phyloP scores from a whole-genome alignment of 2,888 invertebrate genomes.

The Crepidodera aurea region DNA sequence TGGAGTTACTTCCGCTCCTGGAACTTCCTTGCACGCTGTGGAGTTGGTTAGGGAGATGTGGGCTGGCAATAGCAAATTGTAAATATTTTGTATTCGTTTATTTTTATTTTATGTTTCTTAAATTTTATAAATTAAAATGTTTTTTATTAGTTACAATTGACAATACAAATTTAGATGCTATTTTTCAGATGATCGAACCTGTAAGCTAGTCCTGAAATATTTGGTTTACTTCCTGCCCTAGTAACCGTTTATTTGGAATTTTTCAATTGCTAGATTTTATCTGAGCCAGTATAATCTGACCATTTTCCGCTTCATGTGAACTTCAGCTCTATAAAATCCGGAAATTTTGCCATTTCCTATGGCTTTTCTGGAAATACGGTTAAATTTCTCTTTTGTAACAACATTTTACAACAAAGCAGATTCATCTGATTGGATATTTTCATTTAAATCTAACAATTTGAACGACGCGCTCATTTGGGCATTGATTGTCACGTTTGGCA shows the following conservation, averaged over 20 bases:
- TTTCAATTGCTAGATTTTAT: slow-evolving; percentile 22
- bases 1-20: slow-evolving; percentile 89
- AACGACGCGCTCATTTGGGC: not conserved
- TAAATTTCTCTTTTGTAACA: slow-evolving; percentile 16
- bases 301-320: slow-evolving; percentile 29
- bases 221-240: not conserved
- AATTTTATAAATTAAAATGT: not conserved
- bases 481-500: too few species aligned
- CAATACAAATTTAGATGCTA: too few species aligned
- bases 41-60: slow-evolving; percentile 69
- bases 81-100: slow-evolving; percentile 19
- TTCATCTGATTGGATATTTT: slow-evolving; percentile 14
- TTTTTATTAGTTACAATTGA: too few species aligned
- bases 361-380: slow-evolving; percentile 20
- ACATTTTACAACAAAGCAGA: not conserved
- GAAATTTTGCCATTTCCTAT: slow-evolving; percentile 25
- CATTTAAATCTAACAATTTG: slow-evolving; percentile 8
- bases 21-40: slow-evolving; percentile 82
- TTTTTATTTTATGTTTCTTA: not conserved
- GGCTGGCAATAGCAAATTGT: slow-evolving; percentile 57
- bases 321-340: slow-evolving; percentile 28
- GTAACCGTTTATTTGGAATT: slow-evolving; percentile 7
- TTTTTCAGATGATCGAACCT: too few species aligned
- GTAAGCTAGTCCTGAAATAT: not conserved
- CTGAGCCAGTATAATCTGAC: slow-evolving; percentile 24